Evolutionary conservation across 2,113 vertebrate species (phyloP), one percentile per base, ranked within the genome.

Genomic region (Phrynosoma platyrhinos): DNA sequence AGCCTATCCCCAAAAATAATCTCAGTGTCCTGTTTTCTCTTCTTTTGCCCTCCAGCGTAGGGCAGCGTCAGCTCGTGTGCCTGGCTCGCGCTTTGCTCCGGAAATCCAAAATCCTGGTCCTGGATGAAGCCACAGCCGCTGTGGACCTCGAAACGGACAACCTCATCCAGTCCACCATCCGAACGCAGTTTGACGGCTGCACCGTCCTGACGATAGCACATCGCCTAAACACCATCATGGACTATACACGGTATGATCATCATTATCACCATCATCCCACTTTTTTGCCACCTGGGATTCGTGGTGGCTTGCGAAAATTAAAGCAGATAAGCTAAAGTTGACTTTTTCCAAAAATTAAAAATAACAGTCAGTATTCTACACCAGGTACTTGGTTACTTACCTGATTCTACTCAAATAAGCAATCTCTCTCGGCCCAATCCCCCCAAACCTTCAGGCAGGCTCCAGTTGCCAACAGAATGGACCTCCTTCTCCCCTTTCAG

Each of bases 161-260:
- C 90, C 97, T 99, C 91, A 99, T 99, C 79, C 98, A 99, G 96
- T 98, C 97, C 79, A 99, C 98, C 21, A 98, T 99, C 93, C 97
- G 97, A 83, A 98, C 96, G 1, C 98, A 99, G 82, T 99, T 99
- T 90, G 97, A 98, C 32, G 96, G 97, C 79, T 98, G 98, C 90
- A 99, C 99, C 0, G 98, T 99, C 58, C 96, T 99, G 88, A 99
- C 98, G 20, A 99, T 99, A 7, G 98, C 99, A 0, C 98, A 99
- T 90, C 96, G 98, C 58, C 97, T 99, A 75, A 98, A 99, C 95
- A 99, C 98, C 13, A 98, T 99, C 93, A 98, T 99, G 98, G 99
- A 99, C 95, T 99, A 99, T 87, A 98, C 96, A 0, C 98, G 98
- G 98, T 99, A 94, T 91, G 25, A 25, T 8, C 3, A 2, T 0